Evolutionary conservation across 2,888 invertebrate species (phyloP).

Genomic region (Baccha elongata): DNA sequence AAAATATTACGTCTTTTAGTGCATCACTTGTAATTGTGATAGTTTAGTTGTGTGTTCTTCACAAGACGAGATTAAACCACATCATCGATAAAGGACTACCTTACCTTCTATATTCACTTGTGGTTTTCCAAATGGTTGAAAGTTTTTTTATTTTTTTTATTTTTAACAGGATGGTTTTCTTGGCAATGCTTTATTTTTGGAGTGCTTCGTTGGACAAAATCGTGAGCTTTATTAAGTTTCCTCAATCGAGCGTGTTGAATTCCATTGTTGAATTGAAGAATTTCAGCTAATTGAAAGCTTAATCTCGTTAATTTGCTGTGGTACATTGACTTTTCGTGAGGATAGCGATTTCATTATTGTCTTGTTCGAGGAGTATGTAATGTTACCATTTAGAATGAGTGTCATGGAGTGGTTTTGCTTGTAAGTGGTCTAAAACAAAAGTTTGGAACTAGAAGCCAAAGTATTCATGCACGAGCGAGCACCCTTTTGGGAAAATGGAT

Average conservation of each 20-base stretch:
- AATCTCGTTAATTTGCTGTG: constrained; percentile 43
- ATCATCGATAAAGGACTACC: constrained; percentile 24
- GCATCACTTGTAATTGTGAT: constrained; percentile 16
- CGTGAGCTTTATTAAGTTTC: constrained; percentile 7
- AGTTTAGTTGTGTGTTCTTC: constrained; percentile 4
- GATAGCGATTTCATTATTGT: constrained; percentile 49
- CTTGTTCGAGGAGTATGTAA: constrained; percentile 49
- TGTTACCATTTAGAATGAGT: constrained; percentile 48
- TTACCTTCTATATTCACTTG: constrained; percentile 14
- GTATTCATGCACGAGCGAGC: constrained; percentile 46
- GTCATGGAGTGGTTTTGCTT: constrained; percentile 44
- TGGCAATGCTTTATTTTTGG: not conserved
- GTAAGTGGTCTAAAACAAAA: constrained; percentile 25
- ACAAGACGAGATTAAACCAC: not conserved
- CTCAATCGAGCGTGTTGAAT: constrained; percentile 25
- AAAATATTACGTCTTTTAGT: constrained; percentile 5
- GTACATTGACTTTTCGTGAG: constrained; percentile 53
- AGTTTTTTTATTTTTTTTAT: constrained; percentile 5
- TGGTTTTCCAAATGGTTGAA: not conserved
- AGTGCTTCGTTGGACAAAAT: not conserved
- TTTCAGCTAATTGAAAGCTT: constrained; percentile 59
- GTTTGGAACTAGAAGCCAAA: constrained; percentile 23
- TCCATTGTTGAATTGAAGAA: constrained; percentile 37
- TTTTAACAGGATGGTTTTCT: not conserved
- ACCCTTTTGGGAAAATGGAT: constrained; percentile 40